Evolutionary conservation across 2,888 invertebrate genomes (phyloP).

Genomic region (Plutella xylostella): DNA sequence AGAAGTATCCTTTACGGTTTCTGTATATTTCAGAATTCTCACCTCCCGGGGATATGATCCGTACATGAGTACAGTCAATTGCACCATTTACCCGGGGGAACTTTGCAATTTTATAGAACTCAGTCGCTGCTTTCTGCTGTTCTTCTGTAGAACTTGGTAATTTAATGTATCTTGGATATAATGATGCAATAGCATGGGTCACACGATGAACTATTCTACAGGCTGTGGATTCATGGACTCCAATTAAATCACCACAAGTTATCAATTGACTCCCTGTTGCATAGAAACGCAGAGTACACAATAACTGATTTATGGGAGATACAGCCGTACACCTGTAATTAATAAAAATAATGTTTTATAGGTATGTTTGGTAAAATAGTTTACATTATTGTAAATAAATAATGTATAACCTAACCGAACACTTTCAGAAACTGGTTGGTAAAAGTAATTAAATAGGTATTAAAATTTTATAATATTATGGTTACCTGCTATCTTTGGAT

Average conservation of each 20-base stretch:
- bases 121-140: neutral
- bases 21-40: neutral
- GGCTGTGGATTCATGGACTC: neutral
- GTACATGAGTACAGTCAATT: neutral
- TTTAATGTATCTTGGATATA: neutral
- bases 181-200: neutral
- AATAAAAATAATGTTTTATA: no score
- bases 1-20: neutral
- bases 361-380: no score
- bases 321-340: neutral
- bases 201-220: neutral
- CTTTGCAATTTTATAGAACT: neutral
- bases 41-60: neutral
- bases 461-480: no score
- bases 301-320: no score
- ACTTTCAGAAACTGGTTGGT: no score
- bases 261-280: neutral
- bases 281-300: no score
- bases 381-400: no score
- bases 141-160: neutral
- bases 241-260: neutral
- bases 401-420: no score
- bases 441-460: no score
- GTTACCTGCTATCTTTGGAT: no score
- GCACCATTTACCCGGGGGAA: neutral